phyloP scores from a whole-genome alignment of 2,888 invertebrate genomes.

The Drosophila fungiperda region DNA sequence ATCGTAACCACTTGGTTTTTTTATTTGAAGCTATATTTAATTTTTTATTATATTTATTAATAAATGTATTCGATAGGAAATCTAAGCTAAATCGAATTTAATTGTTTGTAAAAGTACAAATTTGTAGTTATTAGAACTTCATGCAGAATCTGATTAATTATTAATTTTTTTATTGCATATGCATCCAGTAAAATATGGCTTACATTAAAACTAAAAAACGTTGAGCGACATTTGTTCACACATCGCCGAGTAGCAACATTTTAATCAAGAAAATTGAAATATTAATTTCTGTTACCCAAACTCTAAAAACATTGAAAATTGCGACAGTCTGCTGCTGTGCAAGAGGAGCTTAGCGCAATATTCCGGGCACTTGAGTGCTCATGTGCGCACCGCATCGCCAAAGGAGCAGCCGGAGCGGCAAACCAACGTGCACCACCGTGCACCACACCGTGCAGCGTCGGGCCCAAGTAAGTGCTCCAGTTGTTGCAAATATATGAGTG shows the following conservation, averaged over 20 bases:
- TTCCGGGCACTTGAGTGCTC: conserved; percentile 72
- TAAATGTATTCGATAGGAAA: not conserved
- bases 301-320: conserved; percentile 27
- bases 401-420: conserved; percentile 50
- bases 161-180: not conserved
- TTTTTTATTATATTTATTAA: not conserved
- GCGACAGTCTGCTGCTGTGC: conserved; percentile 66
- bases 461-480: conserved; percentile 52
- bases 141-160: not conserved
- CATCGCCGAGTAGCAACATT: conserved; percentile 65
- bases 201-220: conserved; percentile 2
- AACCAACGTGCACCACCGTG: conserved; percentile 38
- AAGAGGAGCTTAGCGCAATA: conserved; percentile 38
- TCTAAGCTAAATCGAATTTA: not conserved
- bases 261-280: conserved; percentile 59
- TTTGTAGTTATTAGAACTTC: not conserved
- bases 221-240: conserved; percentile 64
- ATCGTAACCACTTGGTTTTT: not conserved
- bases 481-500: conserved; percentile 81
- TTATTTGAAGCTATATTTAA: not conserved
- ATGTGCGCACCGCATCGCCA: conserved; percentile 71
- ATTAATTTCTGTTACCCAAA: conserved; percentile 28
- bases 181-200: not conserved
- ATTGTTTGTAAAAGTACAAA: not conserved
- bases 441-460: conserved; percentile 36